Evolutionary conservation across 2,888 invertebrate genomes (phyloP), one percentile per base, ranked within the genome.

Genomic region (Pterostichus madidus): DNA sequence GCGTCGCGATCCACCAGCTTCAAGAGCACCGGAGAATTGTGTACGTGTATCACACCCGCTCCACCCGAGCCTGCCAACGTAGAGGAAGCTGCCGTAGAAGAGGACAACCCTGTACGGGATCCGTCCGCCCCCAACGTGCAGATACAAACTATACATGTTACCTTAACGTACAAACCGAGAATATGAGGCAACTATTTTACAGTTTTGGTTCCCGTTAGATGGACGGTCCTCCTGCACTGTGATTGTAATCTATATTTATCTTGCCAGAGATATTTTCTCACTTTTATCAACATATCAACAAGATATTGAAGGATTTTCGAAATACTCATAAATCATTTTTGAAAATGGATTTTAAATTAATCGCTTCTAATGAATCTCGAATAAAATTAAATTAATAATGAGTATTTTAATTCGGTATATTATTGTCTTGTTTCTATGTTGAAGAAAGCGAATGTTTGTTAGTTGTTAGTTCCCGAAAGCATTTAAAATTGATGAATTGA

Each of bases 151-250:
- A 89, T 90, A 84, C 89, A 89, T 86, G 89, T 90, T 79, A 90
- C 89, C 68, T 87, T 90, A 84, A 90, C 90, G 61, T 90, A 90
- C 85, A 90, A 90, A 85, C 90, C 90, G 84, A 88, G 89, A 84
- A 88, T 89, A 85, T 89, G 88, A 87, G 46, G 32, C 56, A 59
- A 44, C 68, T 68, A 39, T 68, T 78, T 53, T 59, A 78, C 39
- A n/a, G 32, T 35, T 39, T 31, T 53, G 39, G 32, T 7, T 56
- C 32, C 13, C 15, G 53, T 56, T 35, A 13, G 78, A 56, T 39
- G 35, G 59, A 7, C 56, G 78, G 78, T 59, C 53, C 35, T 78
- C 39, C 15, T 78, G 78, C 52, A 78, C 78, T 49, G 61, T 61
- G 61, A 44, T 71, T 78, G 78, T 78, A 24, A 17, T 8, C 0